Conservation (phyloP, 2,888 invertebrate species). For the Drosophila falleni region DNA sequence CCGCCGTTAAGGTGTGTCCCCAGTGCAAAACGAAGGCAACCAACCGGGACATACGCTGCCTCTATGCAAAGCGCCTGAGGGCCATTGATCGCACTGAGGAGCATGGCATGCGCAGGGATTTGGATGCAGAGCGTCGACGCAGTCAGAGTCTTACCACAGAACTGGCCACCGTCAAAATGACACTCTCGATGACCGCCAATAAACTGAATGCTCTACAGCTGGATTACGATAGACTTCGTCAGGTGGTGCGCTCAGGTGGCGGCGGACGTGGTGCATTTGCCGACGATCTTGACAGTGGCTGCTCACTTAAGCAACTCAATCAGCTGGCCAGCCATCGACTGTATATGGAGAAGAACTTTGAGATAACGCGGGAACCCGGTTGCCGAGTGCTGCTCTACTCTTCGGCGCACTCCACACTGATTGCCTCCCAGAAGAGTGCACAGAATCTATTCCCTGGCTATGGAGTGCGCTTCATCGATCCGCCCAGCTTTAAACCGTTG, state of each 20-base stretch:
- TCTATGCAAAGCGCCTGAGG: constrained; percentile 92
- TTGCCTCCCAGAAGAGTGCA: constrained; percentile 91
- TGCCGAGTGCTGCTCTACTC: constrained; percentile 93
- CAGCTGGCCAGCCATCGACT: constrained; percentile 77
- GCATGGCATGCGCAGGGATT: constrained; percentile 88
- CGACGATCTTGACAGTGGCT: constrained; percentile 6
- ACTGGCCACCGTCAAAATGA: constrained; percentile 86
- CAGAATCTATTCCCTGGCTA: constrained; percentile 91
- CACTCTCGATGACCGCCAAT: constrained; percentile 62
- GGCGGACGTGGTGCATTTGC: constrained; percentile 28
- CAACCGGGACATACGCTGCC: constrained; percentile 89
- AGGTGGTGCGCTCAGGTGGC: constrained; percentile 57
- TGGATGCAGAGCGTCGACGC: constrained; percentile 87
- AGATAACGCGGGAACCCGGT: constrained; percentile 89
- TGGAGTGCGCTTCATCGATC: constrained; percentile 91
- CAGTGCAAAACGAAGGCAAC: constrained; percentile 93
- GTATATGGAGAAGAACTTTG: constrained; percentile 88
- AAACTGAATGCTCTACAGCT: constrained; percentile 68
- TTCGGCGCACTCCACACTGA: constrained; percentile 88
- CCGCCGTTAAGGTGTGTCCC: constrained; percentile 89
- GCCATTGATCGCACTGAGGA: constrained; percentile 92
- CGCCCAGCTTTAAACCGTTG: constrained; percentile 88
- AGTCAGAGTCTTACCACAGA: constrained; percentile 88
- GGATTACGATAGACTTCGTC: constrained; percentile 75
- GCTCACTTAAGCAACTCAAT: constrained; percentile 8